phyloP scores from a whole-genome alignment of 2,888 invertebrate genomes.

The Iphiclides podalirius region DNA sequence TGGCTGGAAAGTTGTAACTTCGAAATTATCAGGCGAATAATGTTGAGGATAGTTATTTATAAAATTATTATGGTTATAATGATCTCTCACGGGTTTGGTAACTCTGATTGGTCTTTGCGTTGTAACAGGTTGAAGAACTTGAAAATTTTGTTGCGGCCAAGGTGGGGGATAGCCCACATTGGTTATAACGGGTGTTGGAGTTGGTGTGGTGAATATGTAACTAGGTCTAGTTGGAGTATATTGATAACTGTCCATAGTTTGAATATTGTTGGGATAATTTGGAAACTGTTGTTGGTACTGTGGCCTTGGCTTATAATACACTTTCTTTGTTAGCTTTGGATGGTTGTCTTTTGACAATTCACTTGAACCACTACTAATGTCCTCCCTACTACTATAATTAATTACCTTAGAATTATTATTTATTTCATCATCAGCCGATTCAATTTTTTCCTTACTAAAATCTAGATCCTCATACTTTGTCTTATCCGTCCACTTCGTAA shows the following conservation, averaged over 20 bases:
- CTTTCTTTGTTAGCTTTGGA: constrained; percentile 38
- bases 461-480: constrained; percentile 67
- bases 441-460: constrained; percentile 56
- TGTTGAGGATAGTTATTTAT: constrained; percentile 45
- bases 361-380: constrained; percentile 32
- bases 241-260: constrained; percentile 47
- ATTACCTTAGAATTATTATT: constrained; percentile 30
- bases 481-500: constrained; percentile 77
- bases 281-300: constrained; percentile 50
- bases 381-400: constrained; percentile 36
- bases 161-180: constrained; percentile 62
- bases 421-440: constrained; percentile 38
- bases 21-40: constrained; percentile 49
- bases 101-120: constrained; percentile 51
- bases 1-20: constrained; percentile 68
- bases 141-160: constrained; percentile 31
- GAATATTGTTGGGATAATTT: constrained; percentile 53
- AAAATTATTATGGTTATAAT: constrained; percentile 54
- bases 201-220: constrained; percentile 53
- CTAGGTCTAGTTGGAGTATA: constrained; percentile 45
- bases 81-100: constrained; percentile 49
- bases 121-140: constrained; percentile 38
- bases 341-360: constrained; percentile 34
- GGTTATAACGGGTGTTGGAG: constrained; percentile 65
- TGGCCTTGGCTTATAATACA: constrained; percentile 43